These are phyloP conservation scores for Neodiprion pinetum DNA, from an alignment of 1,140 invertebrate species.

Conservation along the genomic window DNA sequence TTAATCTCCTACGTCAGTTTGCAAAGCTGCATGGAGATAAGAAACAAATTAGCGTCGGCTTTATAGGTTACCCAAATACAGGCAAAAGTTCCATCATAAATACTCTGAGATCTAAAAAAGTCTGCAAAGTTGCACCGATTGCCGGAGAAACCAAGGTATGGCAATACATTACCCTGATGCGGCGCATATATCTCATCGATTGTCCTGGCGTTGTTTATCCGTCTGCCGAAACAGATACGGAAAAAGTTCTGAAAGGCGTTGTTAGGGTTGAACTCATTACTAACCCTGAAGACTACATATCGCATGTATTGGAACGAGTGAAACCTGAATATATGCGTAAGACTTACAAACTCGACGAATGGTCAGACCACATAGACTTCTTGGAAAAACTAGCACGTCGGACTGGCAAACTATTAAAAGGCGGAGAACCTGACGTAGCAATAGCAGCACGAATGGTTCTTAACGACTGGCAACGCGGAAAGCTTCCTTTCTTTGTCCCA, in stretches of 20 bases:
- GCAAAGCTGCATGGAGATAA: constrained; percentile 94
- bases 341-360: constrained; percentile 88
- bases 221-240: constrained; percentile 88
- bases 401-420: constrained; percentile 91
- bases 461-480: constrained; percentile 99
- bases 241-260: constrained; percentile 95
- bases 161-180: constrained; percentile 99
- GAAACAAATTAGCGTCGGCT: constrained; percentile 98
- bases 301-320: constrained; percentile 85
- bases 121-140: constrained; percentile 98
- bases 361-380: constrained; percentile 86
- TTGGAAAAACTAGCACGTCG: constrained; percentile 88
- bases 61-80: constrained; percentile 99
- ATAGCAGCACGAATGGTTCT: constrained; percentile 93
- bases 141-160: constrained; percentile 99
- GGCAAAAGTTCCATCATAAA: constrained; percentile 99
- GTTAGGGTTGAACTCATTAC: constrained; percentile 95
- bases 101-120: constrained; percentile 91
- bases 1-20: constrained; percentile 96
- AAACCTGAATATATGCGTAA: constrained; percentile 89
- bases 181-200: constrained; percentile 96
- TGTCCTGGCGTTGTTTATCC: constrained; percentile 99
- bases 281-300: constrained; percentile 94
- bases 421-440: constrained; percentile 92
- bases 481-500: constrained; percentile 91